Evolutionary conservation across 2,888 invertebrate genomes (phyloP), one percentile per base, ranked within the genome.

Genomic region (Ectemnius cavifrons): DNA sequence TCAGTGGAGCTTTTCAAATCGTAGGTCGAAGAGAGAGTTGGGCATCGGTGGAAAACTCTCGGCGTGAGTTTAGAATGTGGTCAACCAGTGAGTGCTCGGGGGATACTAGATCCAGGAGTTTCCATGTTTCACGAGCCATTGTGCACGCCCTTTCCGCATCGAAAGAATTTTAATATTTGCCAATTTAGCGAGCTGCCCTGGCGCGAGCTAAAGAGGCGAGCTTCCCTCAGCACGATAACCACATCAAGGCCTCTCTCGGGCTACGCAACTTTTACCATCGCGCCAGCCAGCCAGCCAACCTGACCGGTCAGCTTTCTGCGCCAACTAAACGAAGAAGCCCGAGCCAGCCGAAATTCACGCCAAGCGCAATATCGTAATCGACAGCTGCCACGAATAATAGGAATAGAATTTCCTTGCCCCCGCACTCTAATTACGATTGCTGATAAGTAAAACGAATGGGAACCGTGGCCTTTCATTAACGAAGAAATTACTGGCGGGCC

Each of bases 91-190:
- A 23, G 67, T 27, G 37, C 4, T 6, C 20, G 56, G 56, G n/a
- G 16, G 59, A 28, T 58, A 13, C 52, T 13, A 45, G 52, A 61
- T 67, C 56, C 63, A 46, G 82, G 85, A 86, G 86, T 85, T 86
- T 76, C 81, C 82, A 80, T 82, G 75, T 80, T 83, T 81, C 72
- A 78, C 84, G 75, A 84, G 76, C 84, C 84, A 82, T 80, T 83
- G 82, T 83, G 82, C 82, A 77, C 82, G 82, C 80, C 76, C 84
- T 80, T 85, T 83, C 82, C 79, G 77, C 83, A 86, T 85, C 86
- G 82, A 83, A 88, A 88, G 88, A 87, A 88, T 88, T 88, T 88
- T 88, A 87, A 88, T 88, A 88, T 88, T 87, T 83, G 85, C 85
- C 87, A 87, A 87, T 88, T 88, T 88, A 82, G 81, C 82, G 72